phyloP scores from a whole-genome alignment of 2,888 invertebrate species.

The Nemurella pictetii region DNA sequence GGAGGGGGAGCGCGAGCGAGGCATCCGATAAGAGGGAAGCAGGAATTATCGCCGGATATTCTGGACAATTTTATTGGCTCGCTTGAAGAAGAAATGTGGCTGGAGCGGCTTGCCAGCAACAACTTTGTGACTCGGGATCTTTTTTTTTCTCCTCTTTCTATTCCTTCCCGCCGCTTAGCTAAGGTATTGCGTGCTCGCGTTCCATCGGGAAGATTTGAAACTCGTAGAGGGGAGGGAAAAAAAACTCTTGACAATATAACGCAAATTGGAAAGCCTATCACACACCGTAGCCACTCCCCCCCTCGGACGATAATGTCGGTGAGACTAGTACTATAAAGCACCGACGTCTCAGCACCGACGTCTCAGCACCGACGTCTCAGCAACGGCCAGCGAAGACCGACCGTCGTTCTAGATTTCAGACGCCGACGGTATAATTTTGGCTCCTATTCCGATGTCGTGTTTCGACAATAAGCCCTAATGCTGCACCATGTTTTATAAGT shows the following conservation, averaged over 20 bases:
- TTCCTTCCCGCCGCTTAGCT: neutral
- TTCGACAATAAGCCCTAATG: neutral
- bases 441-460: neutral
- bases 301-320: neutral
- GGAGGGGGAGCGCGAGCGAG: neutral
- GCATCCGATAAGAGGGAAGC: neutral
- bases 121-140: neutral
- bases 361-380: too few species aligned
- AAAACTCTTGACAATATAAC: neutral
- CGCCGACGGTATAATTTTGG: neutral
- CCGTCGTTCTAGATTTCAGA: neutral
- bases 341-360: too few species aligned
- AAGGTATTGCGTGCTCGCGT: neutral
- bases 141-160: neutral
- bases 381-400: too few species aligned
- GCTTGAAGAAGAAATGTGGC: conserved; percentile 8
- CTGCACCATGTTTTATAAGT: neutral
- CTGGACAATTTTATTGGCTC: conserved; percentile 6
- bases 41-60: conserved; percentile 12
- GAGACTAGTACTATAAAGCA: neutral
- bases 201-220: neutral
- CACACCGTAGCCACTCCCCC: neutral
- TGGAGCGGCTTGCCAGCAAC: neutral
- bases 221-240: neutral
- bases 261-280: neutral